Base-by-base conservation (phyloP, 2,888 invertebrate genomes). In the Mythimna albipuncta region DNA sequence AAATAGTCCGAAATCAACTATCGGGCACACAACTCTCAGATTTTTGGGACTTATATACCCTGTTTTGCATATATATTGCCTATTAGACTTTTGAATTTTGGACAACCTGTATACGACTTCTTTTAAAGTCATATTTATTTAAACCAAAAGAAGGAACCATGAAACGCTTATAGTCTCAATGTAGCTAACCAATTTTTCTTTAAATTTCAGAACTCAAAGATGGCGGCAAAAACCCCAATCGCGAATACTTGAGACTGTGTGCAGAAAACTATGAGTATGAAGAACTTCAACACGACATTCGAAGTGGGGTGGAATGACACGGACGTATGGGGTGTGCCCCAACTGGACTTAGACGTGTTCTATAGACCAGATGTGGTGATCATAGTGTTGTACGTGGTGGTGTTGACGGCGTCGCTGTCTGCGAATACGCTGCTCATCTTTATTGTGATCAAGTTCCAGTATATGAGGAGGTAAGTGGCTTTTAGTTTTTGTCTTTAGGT, bases 401-500 rank as follows among this genome's bases (percentile, higher is more conserved):
- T 98, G 69, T 96, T 97, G 83, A 93, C 97, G 0, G 93, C 97
- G 0, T 98, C 98, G 1, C 94, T 97, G 57, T 94, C 97, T 0
- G 97, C 97, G 7, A 98, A 98, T 85, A 96, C 97, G 7, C 93
- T 98, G 86, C 97, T 98, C 64, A 97, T 98, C 83, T 95, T 97
- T 80, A 97, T 98, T 44, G 97, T 98, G 83, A 96, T 97, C 92
- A 97, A 97, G 91, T 97, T 97, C 91, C 97, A 97, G 91, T 97
- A 97, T 85, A 97, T 98, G 97, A 95, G 97, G 85, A 98, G 97
- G 98, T 98, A 89, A 96, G 97, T 92, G 26, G 35, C 47, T 64
- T 52, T 63, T 54, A 5, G 13, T 5, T 44, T 44, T 44, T 44
- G 3, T 0, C 5, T 4, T 44, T 44, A 44, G 41, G 13, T 11